A percentile compares a stretch with the other conserved stretches of the same genome.
Conservation (phyloP, 2,113 vertebrate species). For the Phrynosoma blainvillii region DNA sequence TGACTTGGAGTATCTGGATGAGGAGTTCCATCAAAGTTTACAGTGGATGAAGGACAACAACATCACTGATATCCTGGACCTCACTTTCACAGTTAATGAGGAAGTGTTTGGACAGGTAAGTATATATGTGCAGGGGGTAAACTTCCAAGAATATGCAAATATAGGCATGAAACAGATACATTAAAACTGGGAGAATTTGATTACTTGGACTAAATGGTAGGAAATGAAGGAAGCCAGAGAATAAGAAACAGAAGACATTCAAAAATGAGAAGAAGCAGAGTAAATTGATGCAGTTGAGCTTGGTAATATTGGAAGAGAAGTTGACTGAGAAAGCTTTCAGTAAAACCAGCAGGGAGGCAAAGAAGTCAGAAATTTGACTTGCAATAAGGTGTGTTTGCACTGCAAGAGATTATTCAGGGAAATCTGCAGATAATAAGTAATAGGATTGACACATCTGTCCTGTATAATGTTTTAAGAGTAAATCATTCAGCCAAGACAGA, state of each 20-base stretch:
- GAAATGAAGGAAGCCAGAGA: neutral
- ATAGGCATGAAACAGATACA: constrained; percentile 44
- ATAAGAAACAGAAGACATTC: neutral
- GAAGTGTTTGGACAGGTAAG: constrained; percentile 98
- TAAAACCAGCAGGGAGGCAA: constrained; percentile 7
- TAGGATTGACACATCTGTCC: neutral
- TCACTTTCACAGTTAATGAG: constrained; percentile 98
- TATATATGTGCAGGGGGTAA: constrained; percentile 42
- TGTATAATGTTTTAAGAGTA: too few relatives aligned
- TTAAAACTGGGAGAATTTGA: neutral
- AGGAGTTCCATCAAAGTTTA: constrained; percentile 98
- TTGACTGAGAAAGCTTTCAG: neutral
- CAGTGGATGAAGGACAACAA: constrained; percentile 99
- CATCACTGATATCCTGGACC: constrained; percentile 96
- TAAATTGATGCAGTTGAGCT: neutral
- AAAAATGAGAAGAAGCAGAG: neutral
- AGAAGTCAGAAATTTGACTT: neutral
- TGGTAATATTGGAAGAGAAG: neutral
- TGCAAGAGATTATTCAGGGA: neutral
- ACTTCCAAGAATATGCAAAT: constrained; percentile 27
- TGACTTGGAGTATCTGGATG: constrained; percentile 96
- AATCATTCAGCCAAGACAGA: too few relatives aligned
- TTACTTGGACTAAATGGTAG: neutral
- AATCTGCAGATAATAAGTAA: constrained; percentile 9
- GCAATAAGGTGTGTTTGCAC: neutral